Percentiles rank a stretch among this genome's conserved stretches.
Evolutionary conservation across 2,113 vertebrate species (phyloP).

Genomic region (Corythornis cristatus): DNA sequence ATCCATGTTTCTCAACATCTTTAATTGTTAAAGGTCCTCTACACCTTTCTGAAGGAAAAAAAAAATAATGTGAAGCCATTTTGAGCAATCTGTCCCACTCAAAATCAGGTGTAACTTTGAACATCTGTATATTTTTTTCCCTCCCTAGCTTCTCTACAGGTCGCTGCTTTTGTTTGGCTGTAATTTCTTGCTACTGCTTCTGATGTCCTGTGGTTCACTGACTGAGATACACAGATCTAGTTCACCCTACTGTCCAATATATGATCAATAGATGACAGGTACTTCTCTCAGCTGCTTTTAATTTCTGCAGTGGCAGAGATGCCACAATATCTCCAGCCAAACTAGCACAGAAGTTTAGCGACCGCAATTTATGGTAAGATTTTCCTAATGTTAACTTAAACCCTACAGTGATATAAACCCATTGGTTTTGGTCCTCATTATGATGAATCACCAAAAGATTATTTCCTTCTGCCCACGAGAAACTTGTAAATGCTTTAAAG

Average conservation of each 20-base stretch:
- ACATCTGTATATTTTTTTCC: neutral
- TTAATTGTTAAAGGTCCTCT: neutral
- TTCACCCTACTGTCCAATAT: neutral
- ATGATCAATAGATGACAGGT: neutral
- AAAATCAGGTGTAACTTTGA: neutral
- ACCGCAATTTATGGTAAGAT: neutral
- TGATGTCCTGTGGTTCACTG: neutral
- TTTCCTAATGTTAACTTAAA: neutral
- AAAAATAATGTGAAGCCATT: neutral
- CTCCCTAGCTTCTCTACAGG: neutral
- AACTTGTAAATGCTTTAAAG: neutral
- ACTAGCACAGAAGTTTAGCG: neutral
- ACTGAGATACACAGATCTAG: neutral
- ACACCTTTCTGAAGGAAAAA: neutral
- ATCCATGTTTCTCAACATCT: neutral
- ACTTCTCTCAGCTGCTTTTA: neutral
- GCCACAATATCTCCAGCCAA: neutral
- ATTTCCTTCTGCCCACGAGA: neutral
- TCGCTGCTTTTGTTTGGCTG: neutral
- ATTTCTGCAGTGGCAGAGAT: neutral
- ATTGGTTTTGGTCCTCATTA: neutral
- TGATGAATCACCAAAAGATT: neutral
- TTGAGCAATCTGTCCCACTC: neutral
- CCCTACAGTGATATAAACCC: neutral
- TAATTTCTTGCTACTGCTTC: neutral